These are phyloP conservation scores for Scyliorhinus canicula DNA, from an alignment of 2,797 vertebrate genomes.

Conservation along the genomic window DNA sequence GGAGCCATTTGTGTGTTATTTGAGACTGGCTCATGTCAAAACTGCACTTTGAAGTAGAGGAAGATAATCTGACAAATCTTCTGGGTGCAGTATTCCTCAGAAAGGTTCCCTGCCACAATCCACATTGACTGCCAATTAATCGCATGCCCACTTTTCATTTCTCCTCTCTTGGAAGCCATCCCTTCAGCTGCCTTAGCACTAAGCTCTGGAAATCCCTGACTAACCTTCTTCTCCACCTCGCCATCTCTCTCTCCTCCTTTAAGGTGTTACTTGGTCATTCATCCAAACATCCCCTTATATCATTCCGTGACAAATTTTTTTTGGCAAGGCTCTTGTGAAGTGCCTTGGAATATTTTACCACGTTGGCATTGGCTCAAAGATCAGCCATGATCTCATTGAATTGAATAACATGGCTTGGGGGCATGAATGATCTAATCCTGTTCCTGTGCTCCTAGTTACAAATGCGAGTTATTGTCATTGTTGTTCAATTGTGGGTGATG, in stretches of 20 bases:
- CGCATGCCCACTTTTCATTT: neutral
- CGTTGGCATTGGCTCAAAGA: neutral
- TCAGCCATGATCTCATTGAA: neutral
- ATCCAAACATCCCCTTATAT: neutral
- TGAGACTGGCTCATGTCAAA: constrained; percentile 19
- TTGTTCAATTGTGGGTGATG: neutral
- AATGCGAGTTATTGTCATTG: neutral
- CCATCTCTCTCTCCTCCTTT: neutral
- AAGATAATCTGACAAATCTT: neutral
- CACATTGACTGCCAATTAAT: neutral
- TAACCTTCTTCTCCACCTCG: neutral
- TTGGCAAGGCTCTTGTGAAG: neutral
- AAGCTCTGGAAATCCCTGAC: neutral
- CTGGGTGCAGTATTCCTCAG: constrained; percentile 11
- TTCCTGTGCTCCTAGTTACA: neutral
- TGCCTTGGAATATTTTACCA: neutral
- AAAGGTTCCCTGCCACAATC: neutral
- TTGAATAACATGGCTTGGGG: neutral
- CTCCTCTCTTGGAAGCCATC: neutral
- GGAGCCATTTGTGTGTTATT: constrained; percentile 30
- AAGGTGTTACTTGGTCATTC: neutral
- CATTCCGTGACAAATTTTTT: neutral
- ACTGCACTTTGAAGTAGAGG: constrained; percentile 5
- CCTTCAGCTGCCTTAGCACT: neutral
- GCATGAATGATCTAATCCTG: neutral